Conservation (phyloP, 2,113 vertebrate species). For the Hiodon tergisus region DNA sequence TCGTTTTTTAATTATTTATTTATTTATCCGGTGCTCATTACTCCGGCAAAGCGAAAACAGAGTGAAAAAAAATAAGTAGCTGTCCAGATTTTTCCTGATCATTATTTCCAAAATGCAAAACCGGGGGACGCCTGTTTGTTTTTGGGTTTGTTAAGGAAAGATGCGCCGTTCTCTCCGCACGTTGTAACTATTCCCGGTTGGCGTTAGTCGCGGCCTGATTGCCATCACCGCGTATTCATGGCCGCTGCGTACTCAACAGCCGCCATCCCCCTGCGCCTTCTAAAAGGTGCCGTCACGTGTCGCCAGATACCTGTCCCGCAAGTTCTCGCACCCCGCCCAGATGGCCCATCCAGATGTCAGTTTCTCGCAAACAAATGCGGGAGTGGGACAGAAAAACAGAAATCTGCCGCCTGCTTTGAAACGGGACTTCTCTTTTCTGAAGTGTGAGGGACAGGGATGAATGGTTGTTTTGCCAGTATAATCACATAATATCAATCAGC, state of each 20-base stretch:
- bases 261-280: background rate
- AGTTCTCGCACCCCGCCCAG: background rate
- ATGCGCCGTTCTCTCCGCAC: background rate
- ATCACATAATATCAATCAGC: background rate
- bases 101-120: background rate
- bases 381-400: background rate
- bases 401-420: background rate
- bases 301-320: background rate
- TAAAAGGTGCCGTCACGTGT: too few species aligned
- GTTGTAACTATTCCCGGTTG: background rate
- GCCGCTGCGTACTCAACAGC: background rate
- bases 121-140: background rate
- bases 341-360: background rate
- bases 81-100: background rate
- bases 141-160: background rate
- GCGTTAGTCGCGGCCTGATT: conserved; percentile 25
- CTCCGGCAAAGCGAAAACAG: background rate
- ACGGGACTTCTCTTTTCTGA: background rate
- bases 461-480: background rate
- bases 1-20: too few species aligned
- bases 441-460: background rate
- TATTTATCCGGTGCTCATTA: too few species aligned
- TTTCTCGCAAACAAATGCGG: background rate
- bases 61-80: background rate
- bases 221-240: background rate